phyloP scores from a whole-genome alignment of 2,888 invertebrate species.

The Aphidius colemani region DNA sequence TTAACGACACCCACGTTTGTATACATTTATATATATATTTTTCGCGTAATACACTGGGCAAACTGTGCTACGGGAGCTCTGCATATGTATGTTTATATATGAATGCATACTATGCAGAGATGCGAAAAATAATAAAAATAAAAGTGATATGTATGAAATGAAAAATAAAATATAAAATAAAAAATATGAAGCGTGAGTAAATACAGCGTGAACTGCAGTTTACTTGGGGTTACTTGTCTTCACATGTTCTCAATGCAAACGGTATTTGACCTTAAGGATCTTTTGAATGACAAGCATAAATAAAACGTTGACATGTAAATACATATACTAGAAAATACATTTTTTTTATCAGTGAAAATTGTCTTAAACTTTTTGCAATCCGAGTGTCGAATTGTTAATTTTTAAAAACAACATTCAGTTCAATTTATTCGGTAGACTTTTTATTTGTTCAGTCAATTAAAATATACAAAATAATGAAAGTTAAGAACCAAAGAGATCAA shows the following conservation, averaged over 20 bases:
- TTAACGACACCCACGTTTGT: conserved; percentile 53
- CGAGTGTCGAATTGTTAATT: no score
- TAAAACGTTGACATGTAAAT: not conserved
- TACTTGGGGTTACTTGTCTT: conserved; percentile 15
- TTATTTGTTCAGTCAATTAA: no score
- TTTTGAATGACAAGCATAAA: conserved; percentile 1
- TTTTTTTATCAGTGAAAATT: no score
- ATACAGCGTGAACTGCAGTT: conserved; percentile 7
- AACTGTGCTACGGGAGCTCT: conserved; percentile 38
- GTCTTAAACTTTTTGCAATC: no score
- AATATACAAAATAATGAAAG: no score
- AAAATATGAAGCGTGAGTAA: not conserved
- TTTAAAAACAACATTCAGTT: no score
- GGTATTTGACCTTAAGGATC: conserved; percentile 17
- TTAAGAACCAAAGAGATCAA: no score
- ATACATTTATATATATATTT: no score
- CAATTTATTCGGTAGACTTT: no score
- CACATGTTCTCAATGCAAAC: conserved; percentile 9
- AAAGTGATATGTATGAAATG: no score
- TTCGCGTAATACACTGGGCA: conserved; percentile 21
- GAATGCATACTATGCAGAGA: not conserved
- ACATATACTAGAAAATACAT: no score
- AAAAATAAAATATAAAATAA: no score
- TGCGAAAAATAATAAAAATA: conserved; percentile 18
- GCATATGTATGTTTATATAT: conserved; percentile 2